Evolutionary conservation across 53 echinoderm and acorn worm species (phyloP).

Genomic region (Temnopleurus reevesii): DNA sequence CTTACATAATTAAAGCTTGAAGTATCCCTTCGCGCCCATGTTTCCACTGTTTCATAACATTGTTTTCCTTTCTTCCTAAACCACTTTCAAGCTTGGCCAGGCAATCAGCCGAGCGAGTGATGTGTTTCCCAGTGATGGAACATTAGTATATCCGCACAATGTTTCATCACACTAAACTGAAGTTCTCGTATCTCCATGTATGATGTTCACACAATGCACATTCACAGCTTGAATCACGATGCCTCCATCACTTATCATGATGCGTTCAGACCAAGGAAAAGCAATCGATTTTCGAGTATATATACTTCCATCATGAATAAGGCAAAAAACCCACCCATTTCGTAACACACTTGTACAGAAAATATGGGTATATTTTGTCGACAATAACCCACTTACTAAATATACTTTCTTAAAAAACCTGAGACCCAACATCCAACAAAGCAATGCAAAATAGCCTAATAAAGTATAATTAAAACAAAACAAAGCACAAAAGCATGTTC

Average conservation of each 20-base stretch:
- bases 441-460: too few species aligned
- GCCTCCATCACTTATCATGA: not conserved
- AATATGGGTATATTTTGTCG: too few species aligned
- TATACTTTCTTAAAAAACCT: too few species aligned
- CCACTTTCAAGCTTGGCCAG: conserved; percentile 13
- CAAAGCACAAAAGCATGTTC: too few species aligned
- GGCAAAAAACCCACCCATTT: too few species aligned
- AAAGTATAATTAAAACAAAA: too few species aligned
- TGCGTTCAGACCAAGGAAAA: conserved; percentile 12
- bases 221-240: not conserved
- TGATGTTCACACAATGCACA: not conserved
- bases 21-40: not conserved
- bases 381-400: too few species aligned
- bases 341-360: too few species aligned
- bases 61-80: conserved; percentile 36
- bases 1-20: not conserved
- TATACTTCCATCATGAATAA: too few species aligned
- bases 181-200: not conserved
- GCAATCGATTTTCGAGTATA: too few species aligned
- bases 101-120: not conserved
- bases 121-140: conserved; percentile 1
- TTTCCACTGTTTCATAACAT: not conserved
- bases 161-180: not conserved
- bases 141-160: not conserved
- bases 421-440: too few species aligned